phyloP scores from a whole-genome alignment of 2,797 vertebrate genomes.

The Phoxinus dragarum region DNA sequence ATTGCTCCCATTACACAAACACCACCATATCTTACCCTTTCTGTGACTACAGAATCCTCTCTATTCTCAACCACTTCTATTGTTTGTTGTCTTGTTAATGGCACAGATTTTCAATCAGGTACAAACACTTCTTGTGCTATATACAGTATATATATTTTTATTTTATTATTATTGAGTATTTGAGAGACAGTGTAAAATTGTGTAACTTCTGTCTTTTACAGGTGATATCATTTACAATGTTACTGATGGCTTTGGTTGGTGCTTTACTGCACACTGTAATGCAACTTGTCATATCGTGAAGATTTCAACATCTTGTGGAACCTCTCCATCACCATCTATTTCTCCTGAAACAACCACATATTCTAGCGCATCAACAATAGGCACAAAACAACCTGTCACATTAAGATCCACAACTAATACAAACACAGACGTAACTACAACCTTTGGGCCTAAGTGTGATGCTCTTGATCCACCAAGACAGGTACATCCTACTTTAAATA shows the following conservation, averaged over 20 bases:
- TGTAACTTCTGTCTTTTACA: slow-evolving; percentile 59
- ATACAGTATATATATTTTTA: background rate
- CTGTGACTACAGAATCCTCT: background rate
- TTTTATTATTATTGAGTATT: background rate
- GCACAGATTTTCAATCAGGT: slow-evolving; percentile 67
- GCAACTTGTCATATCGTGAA: slow-evolving; percentile 70
- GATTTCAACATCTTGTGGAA: slow-evolving; percentile 39
- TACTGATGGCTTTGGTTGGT: slow-evolving; percentile 77
- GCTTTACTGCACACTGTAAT: slow-evolving; percentile 76
- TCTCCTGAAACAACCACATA: slow-evolving; percentile 7
- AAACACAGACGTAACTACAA: slow-evolving; percentile 50
- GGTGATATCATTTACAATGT: slow-evolving; percentile 79
- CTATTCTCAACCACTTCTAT: background rate
- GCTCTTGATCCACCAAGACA: slow-evolving; percentile 70
- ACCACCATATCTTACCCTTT: slow-evolving; percentile 36
- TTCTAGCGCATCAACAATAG: slow-evolving; percentile 44
- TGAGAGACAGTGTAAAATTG: background rate
- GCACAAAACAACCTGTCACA: slow-evolving; percentile 47
- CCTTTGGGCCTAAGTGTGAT: slow-evolving; percentile 56
- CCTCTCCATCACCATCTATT: slow-evolving; percentile 61
- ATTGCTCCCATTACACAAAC: slow-evolving; percentile 64
- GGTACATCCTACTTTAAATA: slow-evolving; percentile 65
- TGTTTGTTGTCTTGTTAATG: slow-evolving; percentile 70
- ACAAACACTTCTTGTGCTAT: background rate
- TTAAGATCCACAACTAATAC: slow-evolving; percentile 43